Base-by-base conservation (phyloP, 2,888 invertebrate genomes). In the Rhimphoctona megacephalus region DNA sequence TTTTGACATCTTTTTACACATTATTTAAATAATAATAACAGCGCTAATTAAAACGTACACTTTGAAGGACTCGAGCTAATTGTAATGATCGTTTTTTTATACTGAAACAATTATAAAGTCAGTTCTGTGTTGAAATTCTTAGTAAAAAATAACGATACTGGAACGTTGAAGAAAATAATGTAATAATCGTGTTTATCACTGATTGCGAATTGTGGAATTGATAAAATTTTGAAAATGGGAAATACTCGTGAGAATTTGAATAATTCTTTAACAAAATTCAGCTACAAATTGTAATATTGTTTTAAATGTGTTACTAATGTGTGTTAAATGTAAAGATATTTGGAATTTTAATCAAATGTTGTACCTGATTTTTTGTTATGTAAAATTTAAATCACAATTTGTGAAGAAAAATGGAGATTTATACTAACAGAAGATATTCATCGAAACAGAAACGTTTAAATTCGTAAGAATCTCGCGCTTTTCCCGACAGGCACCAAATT, bases 381-480 rank as follows among this genome's bases (percentile, higher is more conserved):
- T 22, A 22, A 2, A 54, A 54, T 22, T 9, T 54, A 3, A 54
- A 22, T 54, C 6, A 30, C 30, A 30, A 14, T 17, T 17, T 30
- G 30, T 30, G 7, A 30, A 54, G 22, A 30, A 7, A 6, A 17
- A 3, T 30, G 5, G 4, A 61, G 30, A 30, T 4, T 17, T 30
- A 9, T 6, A 30, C 30, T 6, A 30, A 30, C 57, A 30, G 57
- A 30, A 30, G 14, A 4, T 57, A 25, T 25, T 14, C 5, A 11
- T 30, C 17, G 61, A 61, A 17, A 61, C 5, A 61, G 61, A 30
- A 17, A 30, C 17, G 61, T 61, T 61, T 17, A 17, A 61, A 61
- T 30, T 7, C 17, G 6, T 61, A 30, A 61, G 17, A 61, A 61
- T 61, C 22, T 81, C 67, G 74, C 81, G 81, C 81, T 74, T 54